Evolutionary conservation across 2,888 invertebrate species (phyloP), one percentile per base, ranked within the genome.

Genomic region (Drosophila rubida): DNA sequence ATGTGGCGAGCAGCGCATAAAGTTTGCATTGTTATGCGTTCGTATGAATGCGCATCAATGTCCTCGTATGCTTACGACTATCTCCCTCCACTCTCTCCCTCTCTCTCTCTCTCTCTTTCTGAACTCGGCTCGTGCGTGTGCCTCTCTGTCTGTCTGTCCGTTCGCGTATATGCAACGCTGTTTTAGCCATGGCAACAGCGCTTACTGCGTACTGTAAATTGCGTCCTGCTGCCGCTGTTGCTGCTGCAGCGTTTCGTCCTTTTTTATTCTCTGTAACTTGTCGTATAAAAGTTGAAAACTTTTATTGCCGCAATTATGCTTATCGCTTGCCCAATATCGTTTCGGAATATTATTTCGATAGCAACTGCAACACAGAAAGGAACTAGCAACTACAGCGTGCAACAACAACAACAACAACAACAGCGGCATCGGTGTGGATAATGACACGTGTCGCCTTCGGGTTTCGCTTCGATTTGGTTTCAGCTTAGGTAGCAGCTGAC

Each of bases 231-330:
- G 61, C 58, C n/a, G 22, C 16, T 5, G 0, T 6, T 25, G 25
- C 25, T 25, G 25, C 14, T 35, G 30, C 14, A 30, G 30, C 9
- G 37, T 23, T 57, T 23, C 44, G 25, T 54, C 11, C 42, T 11
- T 44, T 50, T 62, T 45, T 62, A 44, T 50, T 64, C 60, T 64
- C 58, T 68, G 65, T 46, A 65, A 68, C 81, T 59, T 73, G 85
- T 87, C 88, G 82, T 69, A 88, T 88, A 88, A 78, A 88, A 88
- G 89, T 87, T 84, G 81, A 78, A 87, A 89, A 87, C 88, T 91
- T 90, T 91, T 91, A 91, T 91, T 90, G 88, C 85, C 69, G 80
- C 91, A 91, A 91, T 91, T 91, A 91, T 90, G 84, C 89, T 91
- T 91, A 91, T 91, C 90, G 81, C 77, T 64, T 80, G 81, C 71